Percentiles rank a stretch among this genome's conserved stretches.
These are phyloP conservation scores for Elmis aenea DNA, from an alignment of 2,888 invertebrate genomes.

Conservation along the genomic window DNA sequence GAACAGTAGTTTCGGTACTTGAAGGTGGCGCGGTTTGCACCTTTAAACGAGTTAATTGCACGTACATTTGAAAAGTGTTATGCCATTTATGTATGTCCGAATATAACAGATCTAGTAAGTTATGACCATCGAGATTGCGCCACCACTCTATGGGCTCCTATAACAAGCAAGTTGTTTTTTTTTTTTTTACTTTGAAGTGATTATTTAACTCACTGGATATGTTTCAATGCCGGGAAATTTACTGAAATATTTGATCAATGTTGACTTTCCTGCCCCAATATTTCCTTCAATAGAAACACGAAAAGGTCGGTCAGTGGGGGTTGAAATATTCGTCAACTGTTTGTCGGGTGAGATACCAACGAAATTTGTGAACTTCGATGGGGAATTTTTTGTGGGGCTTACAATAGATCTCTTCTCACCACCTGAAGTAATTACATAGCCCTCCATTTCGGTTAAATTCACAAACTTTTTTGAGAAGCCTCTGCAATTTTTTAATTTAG, in stretches of 20 bases:
- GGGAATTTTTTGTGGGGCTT: slow-evolving; percentile 27
- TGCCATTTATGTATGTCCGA: slow-evolving; percentile 77
- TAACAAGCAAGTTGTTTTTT: slow-evolving; percentile 1
- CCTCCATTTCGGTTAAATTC: slow-evolving; percentile 32
- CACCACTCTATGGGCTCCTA: slow-evolving; percentile 81
- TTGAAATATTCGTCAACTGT: slow-evolving; percentile 36
- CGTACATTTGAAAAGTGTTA: slow-evolving; percentile 85
- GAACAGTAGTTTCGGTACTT: slow-evolving; percentile 61
- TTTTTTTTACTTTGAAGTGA: neutral
- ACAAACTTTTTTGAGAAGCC: slow-evolving; percentile 1
- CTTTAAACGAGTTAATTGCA: slow-evolving; percentile 83
- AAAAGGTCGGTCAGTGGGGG: slow-evolving; percentile 41
- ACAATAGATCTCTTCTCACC: slow-evolving; percentile 28
- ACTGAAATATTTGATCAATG: slow-evolving; percentile 43
- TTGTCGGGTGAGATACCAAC: slow-evolving; percentile 38
- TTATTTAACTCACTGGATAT: slow-evolving; percentile 37
- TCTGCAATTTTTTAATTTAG: no score
- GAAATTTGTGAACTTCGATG: slow-evolving; percentile 29
- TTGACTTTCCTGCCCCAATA: slow-evolving; percentile 48
- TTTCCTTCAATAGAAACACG: slow-evolving; percentile 48
- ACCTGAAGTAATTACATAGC: slow-evolving; percentile 29
- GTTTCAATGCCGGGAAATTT: slow-evolving; percentile 41
- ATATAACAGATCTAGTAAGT: slow-evolving; percentile 83
- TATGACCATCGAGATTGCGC: slow-evolving; percentile 74
- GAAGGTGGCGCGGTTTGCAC: slow-evolving; percentile 59